Base-by-base conservation (phyloP, 2,888 invertebrate species). In the Empis stercorea region DNA sequence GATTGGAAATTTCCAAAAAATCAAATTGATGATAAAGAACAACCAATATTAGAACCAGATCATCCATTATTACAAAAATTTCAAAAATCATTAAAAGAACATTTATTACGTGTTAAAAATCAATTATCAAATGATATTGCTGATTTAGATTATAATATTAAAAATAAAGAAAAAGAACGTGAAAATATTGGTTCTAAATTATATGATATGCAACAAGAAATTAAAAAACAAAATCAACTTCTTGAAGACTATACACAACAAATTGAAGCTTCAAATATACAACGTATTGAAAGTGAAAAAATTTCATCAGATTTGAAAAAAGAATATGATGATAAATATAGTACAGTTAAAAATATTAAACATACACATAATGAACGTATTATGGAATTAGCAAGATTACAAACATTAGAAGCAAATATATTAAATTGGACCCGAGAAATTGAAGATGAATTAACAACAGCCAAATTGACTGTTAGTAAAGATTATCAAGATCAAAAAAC, bases 61-160 rank as follows among this genome's bases (percentile, higher is more conserved):
- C 86, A 87, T 64, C 84, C 82, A 0, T 71, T 86, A 43, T 77
- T 87, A 76, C 73, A 75, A 56, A 76, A 75, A 56, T 87, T 87
- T 66, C 87, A 87, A 70, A 69, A 74, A 51, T 76, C 82, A 0
- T 71, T 87, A 3, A 77, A 74, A 55, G 70, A 74, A 36, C 84
- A 84, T 62, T 71, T 87, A 1, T 58, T 74, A 41, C 76, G 76
- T 46, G 80, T 84, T 52, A 78, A 82, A 57, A 69, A 74, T 16
- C 73, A 77, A 46, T 72, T 85, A 1, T 73, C 75, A 40, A 76
- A 77, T 48, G 82, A 87, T 63, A 79, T 86, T 45, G 63, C 73
- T 2, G 78, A 81, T 52, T 69, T 84, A 58, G 83, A 83, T 68
- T 62, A 68, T 51, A 54, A 59, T 20, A 58, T 61, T 7, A 62